Conservation (phyloP, 35 echinoderm and acorn worm genomes). For the Acanthaster planci region DNA sequence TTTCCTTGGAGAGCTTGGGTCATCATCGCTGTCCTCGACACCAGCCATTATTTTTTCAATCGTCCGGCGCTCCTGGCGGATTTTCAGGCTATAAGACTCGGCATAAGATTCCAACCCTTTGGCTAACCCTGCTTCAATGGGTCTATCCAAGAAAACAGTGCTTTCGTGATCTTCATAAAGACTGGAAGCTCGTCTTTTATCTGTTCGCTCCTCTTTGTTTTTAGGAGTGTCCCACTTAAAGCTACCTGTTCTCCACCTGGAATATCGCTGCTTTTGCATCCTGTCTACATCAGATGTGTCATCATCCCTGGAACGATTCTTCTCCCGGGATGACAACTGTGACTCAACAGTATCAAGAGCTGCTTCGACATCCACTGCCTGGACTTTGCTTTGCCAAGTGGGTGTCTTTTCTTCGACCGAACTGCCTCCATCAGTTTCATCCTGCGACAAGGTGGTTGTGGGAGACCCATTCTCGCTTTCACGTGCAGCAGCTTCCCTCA, state of each 20-base stretch:
- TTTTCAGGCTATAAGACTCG: slow-evolving; percentile 39
- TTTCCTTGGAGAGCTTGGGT: slow-evolving; percentile 13
- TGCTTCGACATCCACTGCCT: slow-evolving; percentile 54
- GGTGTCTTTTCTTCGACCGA: slow-evolving; percentile 30
- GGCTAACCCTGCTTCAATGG: slow-evolving; percentile 25
- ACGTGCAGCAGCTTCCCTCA: not conserved
- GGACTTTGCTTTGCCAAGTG: slow-evolving; percentile 52
- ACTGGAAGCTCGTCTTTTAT: slow-evolving; percentile 31
- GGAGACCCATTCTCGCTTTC: not conserved
- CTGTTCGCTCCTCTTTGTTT: slow-evolving; percentile 27
- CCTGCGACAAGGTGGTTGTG: not conserved
- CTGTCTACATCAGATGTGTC: not conserved
- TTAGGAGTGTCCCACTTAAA: slow-evolving; percentile 29
- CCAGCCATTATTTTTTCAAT: slow-evolving; percentile 63
- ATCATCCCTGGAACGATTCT: slow-evolving; percentile 24
- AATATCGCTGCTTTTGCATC: slow-evolving; percentile 16
- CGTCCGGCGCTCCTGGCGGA: slow-evolving; percentile 43
- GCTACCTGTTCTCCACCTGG: slow-evolving; percentile 30
- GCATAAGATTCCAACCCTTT: slow-evolving; percentile 4
- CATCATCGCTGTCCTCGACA: not conserved
- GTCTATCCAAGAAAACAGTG: slow-evolving; percentile 45
- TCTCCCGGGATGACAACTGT: slow-evolving; percentile 31
- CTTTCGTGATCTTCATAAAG: slow-evolving; percentile 55
- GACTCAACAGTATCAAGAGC: slow-evolving; percentile 57
- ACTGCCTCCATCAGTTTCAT: slow-evolving; percentile 3